These are phyloP conservation scores for Gonioctena quinquepunctata DNA, from an alignment of 1,140 invertebrate genomes.

Conservation along the genomic window DNA sequence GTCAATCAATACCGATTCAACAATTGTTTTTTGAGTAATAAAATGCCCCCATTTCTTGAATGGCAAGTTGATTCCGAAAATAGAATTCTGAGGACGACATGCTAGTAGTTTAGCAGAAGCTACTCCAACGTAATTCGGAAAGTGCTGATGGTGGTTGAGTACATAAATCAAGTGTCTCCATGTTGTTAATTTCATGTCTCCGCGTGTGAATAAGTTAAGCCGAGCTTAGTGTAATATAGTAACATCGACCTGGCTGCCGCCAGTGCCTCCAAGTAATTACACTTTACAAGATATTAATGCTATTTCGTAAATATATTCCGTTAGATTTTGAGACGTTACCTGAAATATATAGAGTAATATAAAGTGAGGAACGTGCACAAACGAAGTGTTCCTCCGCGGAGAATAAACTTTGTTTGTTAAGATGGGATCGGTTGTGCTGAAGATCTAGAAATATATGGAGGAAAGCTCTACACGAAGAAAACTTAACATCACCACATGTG, in stretches of 20 bases:
- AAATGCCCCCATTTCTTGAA: neutral
- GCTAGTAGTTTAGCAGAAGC: too few relatives aligned
- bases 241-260: constrained; percentile 16
- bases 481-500: too few relatives aligned
- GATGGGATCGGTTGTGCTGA: neutral
- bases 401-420: neutral
- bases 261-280: constrained; percentile 14
- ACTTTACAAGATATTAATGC: constrained; percentile 22
- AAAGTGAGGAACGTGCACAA: neutral
- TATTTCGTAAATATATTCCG: constrained; percentile 18
- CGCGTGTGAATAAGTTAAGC: constrained; percentile 21
- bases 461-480: neutral
- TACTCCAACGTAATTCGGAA: neutral
- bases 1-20: too few relatives aligned
- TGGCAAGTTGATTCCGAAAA: too few relatives aligned
- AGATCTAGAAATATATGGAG: too few relatives aligned
- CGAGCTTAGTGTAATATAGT: constrained; percentile 17
- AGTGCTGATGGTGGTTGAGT: constrained; percentile 1
- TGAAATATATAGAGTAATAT: constrained; percentile 9
- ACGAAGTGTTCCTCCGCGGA: neutral
- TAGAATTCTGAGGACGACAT: too few relatives aligned
- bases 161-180: constrained; percentile 18
- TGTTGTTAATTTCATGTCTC: constrained; percentile 22
- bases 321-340: neutral
- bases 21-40: too few relatives aligned